Conservation (phyloP, 2,113 vertebrate genomes). For the Acrocephalus kingi region DNA sequence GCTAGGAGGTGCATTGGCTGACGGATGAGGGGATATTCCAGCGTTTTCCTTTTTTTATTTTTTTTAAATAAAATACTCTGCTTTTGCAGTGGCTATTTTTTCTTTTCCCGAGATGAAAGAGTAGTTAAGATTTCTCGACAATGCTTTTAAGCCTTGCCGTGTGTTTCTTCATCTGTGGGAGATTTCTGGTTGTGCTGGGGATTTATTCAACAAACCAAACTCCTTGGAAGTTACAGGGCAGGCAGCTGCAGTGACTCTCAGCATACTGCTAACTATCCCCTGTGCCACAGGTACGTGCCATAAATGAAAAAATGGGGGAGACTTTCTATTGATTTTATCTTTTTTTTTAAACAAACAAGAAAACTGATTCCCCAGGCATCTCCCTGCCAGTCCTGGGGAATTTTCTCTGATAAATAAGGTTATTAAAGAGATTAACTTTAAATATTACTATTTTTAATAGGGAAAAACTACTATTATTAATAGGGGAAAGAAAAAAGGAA, state of each 20-base stretch:
- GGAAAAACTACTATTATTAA: background rate
- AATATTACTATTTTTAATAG: background rate
- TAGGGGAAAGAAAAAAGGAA: background rate
- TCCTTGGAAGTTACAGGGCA: background rate
- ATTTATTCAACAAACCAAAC: background rate
- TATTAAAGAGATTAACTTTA: background rate
- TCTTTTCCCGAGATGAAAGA: background rate
- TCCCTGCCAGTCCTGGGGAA: background rate
- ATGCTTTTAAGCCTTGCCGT: background rate
- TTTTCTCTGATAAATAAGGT: background rate
- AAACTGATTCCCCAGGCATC: background rate
- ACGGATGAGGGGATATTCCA: background rate
- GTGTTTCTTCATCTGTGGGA: background rate
- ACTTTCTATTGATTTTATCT: background rate
- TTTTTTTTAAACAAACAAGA: background rate
- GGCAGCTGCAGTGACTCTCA: background rate
- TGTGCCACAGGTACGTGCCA: background rate
- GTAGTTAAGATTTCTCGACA: background rate
- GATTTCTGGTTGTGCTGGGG: background rate
- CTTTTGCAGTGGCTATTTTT: background rate
- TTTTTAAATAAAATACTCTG: background rate
- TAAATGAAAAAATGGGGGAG: background rate
- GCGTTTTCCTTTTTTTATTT: background rate
- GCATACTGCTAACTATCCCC: background rate
- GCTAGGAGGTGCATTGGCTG: background rate